phyloP scores from a whole-genome alignment of 2,888 invertebrate species.

The Conchocele bisecta region DNA sequence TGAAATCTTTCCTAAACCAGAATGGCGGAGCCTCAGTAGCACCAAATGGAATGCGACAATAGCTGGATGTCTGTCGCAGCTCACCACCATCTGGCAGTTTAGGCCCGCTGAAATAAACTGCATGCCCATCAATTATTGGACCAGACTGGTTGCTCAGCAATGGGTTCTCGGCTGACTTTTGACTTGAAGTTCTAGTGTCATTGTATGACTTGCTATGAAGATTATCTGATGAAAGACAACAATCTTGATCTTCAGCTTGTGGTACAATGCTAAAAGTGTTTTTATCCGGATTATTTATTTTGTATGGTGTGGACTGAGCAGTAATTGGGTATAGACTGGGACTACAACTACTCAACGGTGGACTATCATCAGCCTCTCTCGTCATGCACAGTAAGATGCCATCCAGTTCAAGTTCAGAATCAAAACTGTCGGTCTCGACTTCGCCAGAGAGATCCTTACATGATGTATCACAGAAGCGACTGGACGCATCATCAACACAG shows the following conservation, averaged over 20 bases:
- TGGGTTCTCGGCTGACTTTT: slow-evolving; percentile 3
- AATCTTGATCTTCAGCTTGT: background rate
- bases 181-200: no score
- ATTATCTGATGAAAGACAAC: no score
- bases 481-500: slow-evolving; percentile 46
- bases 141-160: background rate
- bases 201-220: no score
- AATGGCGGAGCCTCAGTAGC: slow-evolving; percentile 29
- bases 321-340: slow-evolving; percentile 9
- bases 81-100: slow-evolving; percentile 18
- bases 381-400: slow-evolving; percentile 32
- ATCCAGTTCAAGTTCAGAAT: no score
- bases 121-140: background rate
- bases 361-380: slow-evolving; percentile 10
- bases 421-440: no score
- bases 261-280: background rate
- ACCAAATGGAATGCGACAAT: slow-evolving; percentile 51
- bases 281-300: no score
- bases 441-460: no score
- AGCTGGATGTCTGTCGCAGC: slow-evolving; percentile 38
- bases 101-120: background rate
- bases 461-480: slow-evolving; percentile 7
- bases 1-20: slow-evolving; percentile 55
- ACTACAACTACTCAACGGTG: slow-evolving; percentile 20
- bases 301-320: background rate